Evolutionary conservation across 2,888 invertebrate genomes (phyloP), one percentile per base, ranked within the genome.

Genomic region (Galeopsomyia nigrocyanea): DNA sequence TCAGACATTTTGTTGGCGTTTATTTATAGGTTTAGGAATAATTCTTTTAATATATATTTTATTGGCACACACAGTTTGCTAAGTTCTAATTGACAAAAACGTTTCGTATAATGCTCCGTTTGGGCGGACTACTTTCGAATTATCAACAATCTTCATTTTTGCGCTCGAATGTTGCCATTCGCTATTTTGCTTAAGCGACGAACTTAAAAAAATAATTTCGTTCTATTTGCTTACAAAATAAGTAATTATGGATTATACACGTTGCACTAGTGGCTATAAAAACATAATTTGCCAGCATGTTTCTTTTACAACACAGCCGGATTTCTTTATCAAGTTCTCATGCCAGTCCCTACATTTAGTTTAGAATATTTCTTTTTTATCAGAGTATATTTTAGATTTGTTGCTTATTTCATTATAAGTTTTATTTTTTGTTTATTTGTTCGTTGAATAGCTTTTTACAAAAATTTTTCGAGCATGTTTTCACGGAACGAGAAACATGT

Each of bases 101-200:
- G 39, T 53, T 68, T 39, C 58, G 14, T 55, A 14, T 17, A 49
- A 72, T 39, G 47, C 14, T 31, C 53, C 31, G 57, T 57, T 26
- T 71, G 74, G 71, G 71, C 71, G 71, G 74, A 74, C 61, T 68
- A 62, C 50, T 71, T 71, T 71, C 68, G 60, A 74, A 71, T 71
- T 9, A 64, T 67, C 19, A 49, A 17, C 10, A 47, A 65, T 70
- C 13, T 51, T 31, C 39, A 65, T 13, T 46, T 16, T 62, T 58
- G 26, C 3, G 14, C 46, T 55, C 14, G 22, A 39, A 39, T 39
- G 39, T 39, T 39, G 39, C 13, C 39, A 39, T 10, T 39, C 39
- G 10, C 39, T 39, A 39, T 39, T 39, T 39, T 39, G 7, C 39
- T 39, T 39, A 39, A 39, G 39, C 10, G 7, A 39, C 7, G 7